phyloP scores from a whole-genome alignment of 2,888 invertebrate genomes.

The Eristalinus sepulchralis region DNA sequence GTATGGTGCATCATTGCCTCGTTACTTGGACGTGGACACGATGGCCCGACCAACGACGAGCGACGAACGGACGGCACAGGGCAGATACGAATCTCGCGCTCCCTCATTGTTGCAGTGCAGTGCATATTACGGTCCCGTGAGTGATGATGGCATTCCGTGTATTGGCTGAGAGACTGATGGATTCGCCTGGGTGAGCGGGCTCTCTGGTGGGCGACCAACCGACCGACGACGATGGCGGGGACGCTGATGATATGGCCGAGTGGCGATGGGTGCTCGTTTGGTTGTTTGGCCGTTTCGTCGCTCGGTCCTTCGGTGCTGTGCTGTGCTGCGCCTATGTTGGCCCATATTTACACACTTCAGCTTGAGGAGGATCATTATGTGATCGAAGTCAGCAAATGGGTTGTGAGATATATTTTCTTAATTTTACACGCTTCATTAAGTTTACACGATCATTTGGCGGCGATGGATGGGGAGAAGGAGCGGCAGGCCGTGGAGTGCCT shows the following conservation, averaged over 20 bases:
- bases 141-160: slow-evolving; percentile 29
- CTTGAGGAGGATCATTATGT: slow-evolving; percentile 56
- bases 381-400: slow-evolving; percentile 64
- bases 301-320: not conserved
- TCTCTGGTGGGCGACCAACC: not conserved
- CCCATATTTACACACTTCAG: slow-evolving; percentile 61
- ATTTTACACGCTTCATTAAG: slow-evolving; percentile 69
- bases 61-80: not conserved
- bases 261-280: slow-evolving; percentile 42
- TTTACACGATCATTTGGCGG: slow-evolving; percentile 61
- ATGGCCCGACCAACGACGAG: not conserved
- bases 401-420: slow-evolving; percentile 66
- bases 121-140: slow-evolving; percentile 32
- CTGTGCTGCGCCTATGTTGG: slow-evolving; percentile 33
- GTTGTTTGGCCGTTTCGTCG: not conserved
- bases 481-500: not conserved
- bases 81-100: slow-evolving; percentile 57
- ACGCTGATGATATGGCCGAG: slow-evolving; percentile 46
- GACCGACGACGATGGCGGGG: not conserved
- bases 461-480: not conserved
- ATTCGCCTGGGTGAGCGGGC: slow-evolving; percentile 27
- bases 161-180: slow-evolving; percentile 56
- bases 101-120: slow-evolving; percentile 8
- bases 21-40: slow-evolving; percentile 28
- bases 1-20: slow-evolving; percentile 51